These are phyloP conservation scores for Heterochromis multidens DNA, from an alignment of 2,113 vertebrate genomes.

Conservation along the genomic window DNA sequence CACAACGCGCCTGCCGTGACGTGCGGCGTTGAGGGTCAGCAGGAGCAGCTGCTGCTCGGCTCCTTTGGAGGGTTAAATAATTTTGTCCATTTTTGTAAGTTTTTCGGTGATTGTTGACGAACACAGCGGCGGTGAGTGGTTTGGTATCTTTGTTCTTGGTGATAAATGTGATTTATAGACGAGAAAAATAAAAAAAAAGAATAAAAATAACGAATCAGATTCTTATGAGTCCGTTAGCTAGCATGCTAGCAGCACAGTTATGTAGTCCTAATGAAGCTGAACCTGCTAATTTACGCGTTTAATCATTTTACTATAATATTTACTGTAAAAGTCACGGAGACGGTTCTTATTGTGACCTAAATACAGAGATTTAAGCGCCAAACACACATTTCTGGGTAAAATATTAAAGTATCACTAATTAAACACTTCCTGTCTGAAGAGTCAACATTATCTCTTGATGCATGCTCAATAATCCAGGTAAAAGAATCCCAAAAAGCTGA, in stretches of 20 bases:
- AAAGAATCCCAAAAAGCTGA: too few species aligned
- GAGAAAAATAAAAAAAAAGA: background rate
- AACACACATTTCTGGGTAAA: background rate
- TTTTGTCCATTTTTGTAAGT: rapidly evolving
- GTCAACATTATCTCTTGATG: too few species aligned
- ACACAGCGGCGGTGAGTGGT: background rate
- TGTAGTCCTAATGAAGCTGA: background rate
- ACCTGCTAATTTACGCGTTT: background rate
- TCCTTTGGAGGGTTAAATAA: too few species aligned
- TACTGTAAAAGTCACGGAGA: background rate
- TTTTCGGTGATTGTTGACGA: background rate
- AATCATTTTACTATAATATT: background rate
- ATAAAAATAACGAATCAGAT: background rate
- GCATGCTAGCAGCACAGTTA: background rate
- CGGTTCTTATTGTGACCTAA: background rate
- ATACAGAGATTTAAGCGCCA: background rate
- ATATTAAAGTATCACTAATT: background rate
- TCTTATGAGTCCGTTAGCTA: background rate
- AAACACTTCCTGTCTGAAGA: background rate
- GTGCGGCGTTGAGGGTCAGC: background rate
- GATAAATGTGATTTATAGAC: background rate
- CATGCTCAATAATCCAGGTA: too few species aligned
- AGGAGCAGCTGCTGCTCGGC: background rate
- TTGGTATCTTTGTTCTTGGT: background rate
- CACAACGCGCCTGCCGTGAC: constrained; percentile 45